A percentile compares a stretch with the other conserved stretches of the same genome.
Conservation (phyloP, 2,797 vertebrate species). For the Sciurus carolinensis region DNA sequence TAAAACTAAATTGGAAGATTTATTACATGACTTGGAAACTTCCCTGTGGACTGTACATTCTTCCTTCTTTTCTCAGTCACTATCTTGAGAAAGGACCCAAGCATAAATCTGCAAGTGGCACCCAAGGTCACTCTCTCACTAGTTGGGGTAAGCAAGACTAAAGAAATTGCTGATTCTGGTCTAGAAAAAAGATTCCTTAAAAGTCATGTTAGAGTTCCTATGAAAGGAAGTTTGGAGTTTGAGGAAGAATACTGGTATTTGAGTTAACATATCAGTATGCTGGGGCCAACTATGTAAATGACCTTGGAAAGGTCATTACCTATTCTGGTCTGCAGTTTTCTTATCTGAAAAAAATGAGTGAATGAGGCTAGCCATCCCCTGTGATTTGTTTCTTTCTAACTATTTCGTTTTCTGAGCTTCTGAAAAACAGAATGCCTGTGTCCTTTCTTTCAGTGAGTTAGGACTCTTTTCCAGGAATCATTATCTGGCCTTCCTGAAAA, state of each 20-base stretch:
- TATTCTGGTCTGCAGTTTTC: not conserved
- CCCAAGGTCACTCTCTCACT: not conserved
- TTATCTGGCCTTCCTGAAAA: constrained; percentile 55
- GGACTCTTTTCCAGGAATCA: constrained; percentile 13
- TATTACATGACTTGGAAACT: constrained; percentile 3
- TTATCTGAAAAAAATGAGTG: not conserved
- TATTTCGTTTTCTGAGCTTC: not conserved
- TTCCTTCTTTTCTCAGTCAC: constrained; percentile 4
- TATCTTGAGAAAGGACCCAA: constrained; percentile 23
- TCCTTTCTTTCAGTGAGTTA: constrained; percentile 34
- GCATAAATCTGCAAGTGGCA: not conserved
- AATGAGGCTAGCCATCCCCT: not conserved
- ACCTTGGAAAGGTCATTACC: not conserved
- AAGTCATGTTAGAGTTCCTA: not conserved
- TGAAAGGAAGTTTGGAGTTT: not conserved
- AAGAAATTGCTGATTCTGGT: not conserved
- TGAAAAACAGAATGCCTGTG: constrained; percentile 43
- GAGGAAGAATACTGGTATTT: not conserved
- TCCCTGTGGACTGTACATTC: not conserved
- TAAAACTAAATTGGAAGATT: constrained; percentile 41
- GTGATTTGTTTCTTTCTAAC: not conserved
- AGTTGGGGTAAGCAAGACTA: not conserved
- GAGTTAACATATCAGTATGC: not conserved
- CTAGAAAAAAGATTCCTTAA: not conserved
- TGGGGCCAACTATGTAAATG: not conserved